Base-by-base conservation (phyloP, 2,797 vertebrate species). In the Schizopygopsis malacanthus region DNA sequence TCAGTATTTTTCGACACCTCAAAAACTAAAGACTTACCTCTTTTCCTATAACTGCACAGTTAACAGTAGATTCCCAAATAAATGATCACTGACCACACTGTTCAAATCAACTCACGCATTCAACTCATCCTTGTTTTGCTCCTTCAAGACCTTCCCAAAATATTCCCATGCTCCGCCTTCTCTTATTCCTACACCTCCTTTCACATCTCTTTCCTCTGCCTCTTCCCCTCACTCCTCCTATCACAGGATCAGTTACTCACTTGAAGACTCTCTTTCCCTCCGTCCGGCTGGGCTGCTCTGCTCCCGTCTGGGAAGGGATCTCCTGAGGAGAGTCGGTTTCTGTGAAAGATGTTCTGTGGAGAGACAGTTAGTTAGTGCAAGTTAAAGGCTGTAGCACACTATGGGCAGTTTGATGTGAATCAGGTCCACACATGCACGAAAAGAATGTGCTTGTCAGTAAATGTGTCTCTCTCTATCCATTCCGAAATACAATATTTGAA, bases 231-330 rank as follows among this genome's bases (percentile, higher is more conserved):
- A 65, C 16, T 67, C 39, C 25, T 61, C 52, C 20, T 22, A 25
- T 59, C 16, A 67, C 33, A 85, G 63, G 59, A 56, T 16, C 50
- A 61, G 47, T 61, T 78, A 91, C 96, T 95, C 92, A 97, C 97
- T 95, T 97, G 91, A 96, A 96, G 87, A 95, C 2, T 1, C 93
- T 95, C 79, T 93, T 95, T 85, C 95, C 95, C 10, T 93, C 89
- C 0, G 87, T 73, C 85, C 82, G 89, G 73, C 89, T 90, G 79
- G 69, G 81, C 85, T 91, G 87, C 0, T 90, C 85, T 0, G 1
- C 8, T 0, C 81, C 75, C 0, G 88, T 83, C 71, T 87, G 86
- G n/a, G 92, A 88, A 0, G 87, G 59, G 0, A 89, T 67, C 0
- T 90, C 92, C 91, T 72, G 92, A 78, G 89, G 92, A 69, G 87